Evolutionary conservation across 2,888 invertebrate species (phyloP), one percentile per base, ranked within the genome.

Genomic region (Noctua janthe): DNA sequence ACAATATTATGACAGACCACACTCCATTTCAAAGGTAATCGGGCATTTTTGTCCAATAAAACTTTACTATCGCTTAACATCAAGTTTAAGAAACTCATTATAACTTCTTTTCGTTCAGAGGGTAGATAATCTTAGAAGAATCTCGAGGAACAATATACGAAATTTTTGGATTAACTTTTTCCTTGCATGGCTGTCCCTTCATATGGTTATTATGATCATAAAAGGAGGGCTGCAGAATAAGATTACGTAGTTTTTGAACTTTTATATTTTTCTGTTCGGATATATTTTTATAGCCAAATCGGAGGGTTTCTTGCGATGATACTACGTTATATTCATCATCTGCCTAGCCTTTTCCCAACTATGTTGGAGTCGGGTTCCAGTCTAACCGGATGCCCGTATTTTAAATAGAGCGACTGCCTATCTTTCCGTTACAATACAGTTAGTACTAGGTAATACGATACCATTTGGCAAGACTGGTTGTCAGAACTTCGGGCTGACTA

Each of bases 41-140:
- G 80, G n/a, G 29, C 74, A 76, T 70, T 69, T 64, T 74, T 69
- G 17, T 20, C 54, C 74, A 85, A 82, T 87, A 85, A 56, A 87
- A 87, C 80, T 88, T 81, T 75, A 1, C 5, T 78, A 74, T 73
- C 74, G 73, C 54, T 74, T 80, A 82, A 71, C 59, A 81, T 71
- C 43, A 78, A 83, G 70, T 79, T 54, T 51, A 69, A 62, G 71
- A 86, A 89, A 89, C 82, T 89, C 82, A 89, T 88, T 89, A 88
- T 77, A 88, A 88, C 67, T 88, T 89, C 15, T 74, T 72, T 78
- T 69, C 62, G 71, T 76, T 66, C 35, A 23, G 69, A 49, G 47
- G 70, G 81, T 80, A 39, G 39, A 39, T 39, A 87, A 87, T 86
- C 79, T 83, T 67, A 49, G 7, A 69, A 81, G 74, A 85, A 81